Base-by-base conservation (phyloP, 2,113 vertebrate genomes). In the Hirundichthys speculiger region DNA sequence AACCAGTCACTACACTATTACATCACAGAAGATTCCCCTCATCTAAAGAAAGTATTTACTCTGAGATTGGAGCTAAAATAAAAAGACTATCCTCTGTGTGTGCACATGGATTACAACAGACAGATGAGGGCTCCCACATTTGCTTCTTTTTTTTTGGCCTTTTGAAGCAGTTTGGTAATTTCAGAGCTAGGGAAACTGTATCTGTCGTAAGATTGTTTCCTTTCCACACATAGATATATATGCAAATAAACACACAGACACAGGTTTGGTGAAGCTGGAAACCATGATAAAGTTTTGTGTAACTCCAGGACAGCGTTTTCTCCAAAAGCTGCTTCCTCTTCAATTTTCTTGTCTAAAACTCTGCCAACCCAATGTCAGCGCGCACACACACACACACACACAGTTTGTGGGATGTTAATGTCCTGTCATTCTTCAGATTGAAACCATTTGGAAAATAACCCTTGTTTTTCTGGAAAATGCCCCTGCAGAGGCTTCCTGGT, bases 341-440 rank as follows among this genome's bases (percentile, higher is more conserved):
- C 71, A 83, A 74, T 78, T 64, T 80, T 87, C 52, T 56, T 79
- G 78, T 84, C 72, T 16, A 19, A 73, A 41, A 71, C 64, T 27
- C 46, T 69, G 77, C 75, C 69, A 89, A 39, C 46, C 13, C 53
- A 43, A 21, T 64, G 39, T 53, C 40, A 56, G 43, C 34, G 57
- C 48, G 56, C 21, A 25, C 40, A 45, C 46, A 62, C 40, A 49
- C 43, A 15, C 4, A 2, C 19, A n/a, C 16, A 30, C 8, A 39
- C 52, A 42, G 48, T 68, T 59, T 64, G 52, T 79, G 14, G 22
- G 50, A 48, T 42, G 53, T 62, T 64, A 40, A 45, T 70, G 77
- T 87, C 75, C 71, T 83, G 83, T 83, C 71, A 87, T 86, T 88
- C 76, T 77, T 86, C 89, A 87, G 67, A 77, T 65, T 88, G 83